Percentiles rank a stretch among this genome's conserved stretches.
These are phyloP conservation scores for Leptopterna dolabrata DNA, from an alignment of 2,888 invertebrate species.

Conservation along the genomic window DNA sequence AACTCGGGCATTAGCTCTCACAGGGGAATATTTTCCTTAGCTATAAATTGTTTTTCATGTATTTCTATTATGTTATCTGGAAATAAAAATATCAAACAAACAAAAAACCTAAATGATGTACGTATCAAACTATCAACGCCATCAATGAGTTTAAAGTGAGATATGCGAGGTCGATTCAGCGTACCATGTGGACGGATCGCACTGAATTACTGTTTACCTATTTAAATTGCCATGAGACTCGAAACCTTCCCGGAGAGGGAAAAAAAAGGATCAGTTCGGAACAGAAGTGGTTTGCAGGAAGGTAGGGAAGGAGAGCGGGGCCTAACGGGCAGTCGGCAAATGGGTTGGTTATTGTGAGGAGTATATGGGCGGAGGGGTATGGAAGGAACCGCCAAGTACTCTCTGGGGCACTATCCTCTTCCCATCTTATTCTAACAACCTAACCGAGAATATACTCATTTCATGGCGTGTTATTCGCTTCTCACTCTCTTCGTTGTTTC, in stretches of 20 bases:
- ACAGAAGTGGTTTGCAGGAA: background rate
- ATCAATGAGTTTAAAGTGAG: too few species aligned
- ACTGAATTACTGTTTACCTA: too few species aligned
- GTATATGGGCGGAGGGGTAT: background rate
- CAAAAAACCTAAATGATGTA: too few species aligned
- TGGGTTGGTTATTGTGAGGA: slow-evolving; percentile 37
- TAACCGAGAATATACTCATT: slow-evolving; percentile 42
- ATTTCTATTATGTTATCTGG: too few species aligned
- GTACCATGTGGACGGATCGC: too few species aligned
- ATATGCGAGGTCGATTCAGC: too few species aligned
- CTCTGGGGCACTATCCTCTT: slow-evolving; percentile 26
- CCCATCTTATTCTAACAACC: slow-evolving; percentile 41
- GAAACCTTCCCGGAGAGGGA: background rate
- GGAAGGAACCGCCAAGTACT: slow-evolving; percentile 15
- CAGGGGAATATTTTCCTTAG: too few species aligned
- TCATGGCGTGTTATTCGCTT: slow-evolving; percentile 35
- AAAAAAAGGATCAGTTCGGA: background rate
- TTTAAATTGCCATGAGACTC: background rate
- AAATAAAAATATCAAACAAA: too few species aligned
- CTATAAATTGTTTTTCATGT: too few species aligned
- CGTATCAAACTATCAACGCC: too few species aligned
- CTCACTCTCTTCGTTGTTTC: slow-evolving; percentile 4
- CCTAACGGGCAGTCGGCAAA: slow-evolving; percentile 22
- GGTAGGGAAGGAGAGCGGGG: background rate
- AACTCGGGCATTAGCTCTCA: too few species aligned